These are phyloP conservation scores for Oikopleura dioica DNA, from an alignment of 23 tunicate species.

Conservation along the genomic window DNA sequence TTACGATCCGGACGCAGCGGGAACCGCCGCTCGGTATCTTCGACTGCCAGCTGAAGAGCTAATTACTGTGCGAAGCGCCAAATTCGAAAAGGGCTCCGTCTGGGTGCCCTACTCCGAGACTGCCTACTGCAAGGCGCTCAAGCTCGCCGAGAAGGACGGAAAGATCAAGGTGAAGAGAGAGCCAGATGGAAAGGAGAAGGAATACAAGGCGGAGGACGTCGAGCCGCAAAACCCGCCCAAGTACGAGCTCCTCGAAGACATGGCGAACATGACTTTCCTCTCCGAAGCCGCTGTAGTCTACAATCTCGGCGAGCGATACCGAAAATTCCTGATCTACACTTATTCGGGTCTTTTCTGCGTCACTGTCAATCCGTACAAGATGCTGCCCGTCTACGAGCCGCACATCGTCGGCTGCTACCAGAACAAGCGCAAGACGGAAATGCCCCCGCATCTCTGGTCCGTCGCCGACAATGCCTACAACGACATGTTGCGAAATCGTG, in stretches of 20 bases:
- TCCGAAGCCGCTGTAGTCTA: constrained; percentile 70
- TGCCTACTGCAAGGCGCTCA: neutral
- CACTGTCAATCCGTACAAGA: constrained; percentile 79
- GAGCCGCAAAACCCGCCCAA: constrained; percentile 93
- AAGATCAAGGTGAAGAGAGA: neutral
- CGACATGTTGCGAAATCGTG: constrained; percentile 51
- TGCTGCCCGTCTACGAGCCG: constrained; percentile 73
- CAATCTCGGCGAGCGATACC: constrained; percentile 55
- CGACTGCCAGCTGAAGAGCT: constrained; percentile 29
- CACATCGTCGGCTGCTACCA: constrained; percentile 76
- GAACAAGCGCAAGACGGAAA: constrained; percentile 54
- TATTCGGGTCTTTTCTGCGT: constrained; percentile 89
- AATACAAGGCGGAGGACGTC: constrained; percentile 18
- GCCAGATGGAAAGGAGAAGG: neutral
- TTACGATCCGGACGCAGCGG: constrained; percentile 15
- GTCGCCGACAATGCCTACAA: constrained; percentile 95
- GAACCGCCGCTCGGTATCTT: constrained; percentile 38
- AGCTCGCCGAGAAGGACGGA: neutral
- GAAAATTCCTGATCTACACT: constrained; percentile 65
- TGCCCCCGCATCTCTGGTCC: constrained; percentile 91
- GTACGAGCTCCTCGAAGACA: constrained; percentile 74
- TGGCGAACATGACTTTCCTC: constrained; percentile 97
- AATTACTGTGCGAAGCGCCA: constrained; percentile 36
- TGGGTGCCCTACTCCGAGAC: neutral
- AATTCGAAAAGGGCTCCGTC: constrained; percentile 59